A percentile compares a stretch with the other conserved stretches of the same genome.
Evolutionary conservation across 2,888 invertebrate species (phyloP).

Genomic region (Lysandra bellargus): DNA sequence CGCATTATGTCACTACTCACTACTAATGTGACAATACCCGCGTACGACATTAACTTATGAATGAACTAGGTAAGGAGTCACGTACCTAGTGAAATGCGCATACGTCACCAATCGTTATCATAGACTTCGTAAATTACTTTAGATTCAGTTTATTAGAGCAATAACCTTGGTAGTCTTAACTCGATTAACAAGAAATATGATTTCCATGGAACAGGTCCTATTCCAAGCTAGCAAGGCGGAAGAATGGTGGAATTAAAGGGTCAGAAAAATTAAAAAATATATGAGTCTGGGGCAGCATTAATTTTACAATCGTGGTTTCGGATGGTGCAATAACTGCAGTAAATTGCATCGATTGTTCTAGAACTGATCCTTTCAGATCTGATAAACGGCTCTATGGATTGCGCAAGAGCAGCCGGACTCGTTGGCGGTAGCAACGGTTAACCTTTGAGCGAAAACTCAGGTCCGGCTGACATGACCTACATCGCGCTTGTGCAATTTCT

Average conservation of each 20-base stretch:
- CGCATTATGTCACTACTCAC: not conserved
- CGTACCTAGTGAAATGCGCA: not conserved
- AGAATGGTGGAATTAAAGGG: not conserved
- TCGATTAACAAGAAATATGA: not conserved
- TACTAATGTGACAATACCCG: not conserved
- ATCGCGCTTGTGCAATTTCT: slow-evolving; percentile 76
- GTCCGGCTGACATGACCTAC: slow-evolving; percentile 79
- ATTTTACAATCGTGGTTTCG: slow-evolving; percentile 12
- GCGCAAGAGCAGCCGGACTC: slow-evolving; percentile 74
- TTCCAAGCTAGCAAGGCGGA: too few relatives aligned
- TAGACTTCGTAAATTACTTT: not conserved
- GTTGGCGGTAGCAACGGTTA: slow-evolving; percentile 57
- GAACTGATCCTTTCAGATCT: slow-evolving; percentile 69
- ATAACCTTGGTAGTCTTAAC: not conserved
- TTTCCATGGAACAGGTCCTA: too few relatives aligned
- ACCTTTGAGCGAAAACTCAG: slow-evolving; percentile 77
- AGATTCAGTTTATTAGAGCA: not conserved
- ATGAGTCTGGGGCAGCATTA: not conserved
- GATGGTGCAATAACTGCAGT: slow-evolving; percentile 20
- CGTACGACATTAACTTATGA: slow-evolving; percentile 8
- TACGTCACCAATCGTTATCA: not conserved
- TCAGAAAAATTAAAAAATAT: not conserved
- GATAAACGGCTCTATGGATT: slow-evolving; percentile 70
- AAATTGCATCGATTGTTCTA: slow-evolving; percentile 48
- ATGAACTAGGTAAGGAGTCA: slow-evolving; percentile 13